Percentiles rank a stretch among this genome's conserved stretches.
phyloP scores from a whole-genome alignment of 2,797 vertebrate species.

The Muraenolepis orangiensis region DNA sequence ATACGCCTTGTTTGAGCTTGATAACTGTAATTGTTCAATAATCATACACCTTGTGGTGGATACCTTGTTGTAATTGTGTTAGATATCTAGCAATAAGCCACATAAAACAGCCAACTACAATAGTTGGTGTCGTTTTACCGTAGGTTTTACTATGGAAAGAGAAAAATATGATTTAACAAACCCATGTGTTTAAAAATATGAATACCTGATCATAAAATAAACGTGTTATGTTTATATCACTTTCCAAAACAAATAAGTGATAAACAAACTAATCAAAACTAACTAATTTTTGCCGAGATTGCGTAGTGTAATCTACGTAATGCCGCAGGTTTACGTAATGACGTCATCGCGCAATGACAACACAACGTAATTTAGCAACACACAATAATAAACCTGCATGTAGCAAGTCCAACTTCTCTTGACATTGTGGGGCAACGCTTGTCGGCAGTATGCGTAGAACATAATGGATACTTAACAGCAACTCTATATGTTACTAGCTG shows the following conservation, averaged over 20 bases:
- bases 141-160: neutral
- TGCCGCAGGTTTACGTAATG: neutral
- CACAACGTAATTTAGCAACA: neutral
- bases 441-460: no score
- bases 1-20: neutral
- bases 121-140: no score
- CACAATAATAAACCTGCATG: neutral
- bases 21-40: constrained; percentile 2
- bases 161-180: neutral
- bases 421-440: neutral
- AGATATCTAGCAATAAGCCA: neutral
- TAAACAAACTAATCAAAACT: no score
- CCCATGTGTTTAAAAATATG: no score
- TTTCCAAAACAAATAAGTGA: constrained; percentile 3
- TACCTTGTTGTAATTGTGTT: no score
- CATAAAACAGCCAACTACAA: no score
- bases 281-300: no score
- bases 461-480: no score
- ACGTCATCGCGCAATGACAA: neutral
- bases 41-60: neutral
- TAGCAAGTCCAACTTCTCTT: neutral
- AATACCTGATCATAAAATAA: no score
- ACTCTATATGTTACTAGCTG: no score
- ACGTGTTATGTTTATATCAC: neutral
- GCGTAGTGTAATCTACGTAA: no score